Evolutionary conservation across 2,797 vertebrate species (phyloP), one percentile per base, ranked within the genome.

Genomic region (Neopelma chrysocephalum): DNA sequence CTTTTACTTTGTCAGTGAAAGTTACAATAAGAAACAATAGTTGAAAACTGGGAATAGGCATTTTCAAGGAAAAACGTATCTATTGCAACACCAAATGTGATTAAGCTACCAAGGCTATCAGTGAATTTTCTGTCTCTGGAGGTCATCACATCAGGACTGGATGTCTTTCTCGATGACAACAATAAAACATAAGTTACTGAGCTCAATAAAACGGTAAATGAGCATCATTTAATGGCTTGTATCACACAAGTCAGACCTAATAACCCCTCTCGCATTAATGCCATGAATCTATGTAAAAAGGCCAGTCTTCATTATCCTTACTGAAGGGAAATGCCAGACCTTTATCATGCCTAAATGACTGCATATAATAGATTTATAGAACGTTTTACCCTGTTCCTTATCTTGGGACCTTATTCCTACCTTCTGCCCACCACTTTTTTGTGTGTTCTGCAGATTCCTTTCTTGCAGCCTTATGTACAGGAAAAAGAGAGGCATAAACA

Each of bases 321-420:
- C 54, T 60, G 82, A 95, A 94, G 76, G 69, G n/a, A 94, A 96
- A 78, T 86, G 68, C 15, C 54, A 75, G 54, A 78, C 7, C 87
- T 87, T 65, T 86, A 71, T 86, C 69, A 73, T 78, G 40, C 69
- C 11, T 82, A 86, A 88, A 85, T 85, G 65, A 81, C 57, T 51
- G 36, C 57, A 51, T 86, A 19, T 47, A 61, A 78, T n/a, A 93
- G 65, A 93, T 91, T 72, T 70, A 78, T 9, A 76, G 82, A 78
- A 85, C 47, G 72, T 83, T 91, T 91, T 81, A 51, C 21, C 50
- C 22, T 56, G 21, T 13, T 82, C 1, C 51, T 89, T 86, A 62
- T 92, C 79, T 69, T 0, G 0, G 15, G 56, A 89, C 75, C 32
- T 68, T 80, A 68, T 32, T 85, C 54, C 50, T 80, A 66, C 32